Base-by-base conservation (phyloP, 1,140 invertebrate genomes). In the Polypedilum pembai region DNA sequence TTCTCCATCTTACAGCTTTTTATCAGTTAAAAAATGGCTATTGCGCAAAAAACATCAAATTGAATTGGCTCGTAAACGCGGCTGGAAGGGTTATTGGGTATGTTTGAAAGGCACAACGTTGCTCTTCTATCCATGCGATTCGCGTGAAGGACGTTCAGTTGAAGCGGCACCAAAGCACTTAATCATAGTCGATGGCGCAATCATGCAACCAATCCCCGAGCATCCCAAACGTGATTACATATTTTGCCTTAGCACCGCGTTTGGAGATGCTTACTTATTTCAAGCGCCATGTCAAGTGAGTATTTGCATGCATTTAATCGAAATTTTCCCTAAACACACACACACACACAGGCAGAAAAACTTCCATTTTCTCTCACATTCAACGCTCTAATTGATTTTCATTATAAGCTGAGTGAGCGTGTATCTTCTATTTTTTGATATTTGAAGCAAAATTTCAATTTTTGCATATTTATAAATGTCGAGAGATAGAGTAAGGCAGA, bases 1-100 rank as follows among this genome's bases (percentile, higher is more conserved):
- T 17, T 69, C 17, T 69, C 10, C 17, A 18, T 69, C 18, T 69
- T 69, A 69, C 17, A 98, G 95, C 81, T 98, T 97, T 85, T 87
- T 99, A 77, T 96, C 94, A 79, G 96, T 98, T 75, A 99, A 99
- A 85, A 98, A 99, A 85, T 98, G 96, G 96, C 85, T 99, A 77
- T 85, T 98, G 76, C 89, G 96, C 76, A 97, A 97, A 84, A 97
- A 97, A 83, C 94, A 96, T 83, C 95, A 98, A 84, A 94, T 98
- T 77, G 96, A 98, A 82, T 84, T 98, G 81, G 96, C 96, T 3
- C 87, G 95, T 18, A 96, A 96, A 82, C 88, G 96, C 63, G 95
- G 94, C 75, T 98, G 96, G 96, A 98, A 98, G 84, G 94, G 94
- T 73, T 98, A 98, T 83, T 98, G 96, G 95, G 95, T 98, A 10